These are phyloP conservation scores for Incurvaria masculella DNA, from an alignment of 2,888 invertebrate genomes.

Conservation along the genomic window DNA sequence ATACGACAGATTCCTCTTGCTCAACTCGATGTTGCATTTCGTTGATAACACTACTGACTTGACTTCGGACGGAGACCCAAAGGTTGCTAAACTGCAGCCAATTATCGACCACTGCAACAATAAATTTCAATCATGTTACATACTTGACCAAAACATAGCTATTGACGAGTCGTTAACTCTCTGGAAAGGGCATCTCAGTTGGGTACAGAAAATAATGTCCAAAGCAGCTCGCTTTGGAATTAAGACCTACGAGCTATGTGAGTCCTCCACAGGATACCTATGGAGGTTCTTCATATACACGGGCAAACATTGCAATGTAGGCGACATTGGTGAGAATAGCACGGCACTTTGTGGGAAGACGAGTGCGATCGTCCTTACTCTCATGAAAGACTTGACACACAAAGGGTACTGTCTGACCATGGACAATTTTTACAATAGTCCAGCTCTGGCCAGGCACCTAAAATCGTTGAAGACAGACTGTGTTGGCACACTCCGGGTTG, in stretches of 20 bases:
- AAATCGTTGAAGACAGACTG: conserved; percentile 5
- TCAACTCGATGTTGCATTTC: too few relatives aligned
- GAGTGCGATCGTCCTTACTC: too few relatives aligned
- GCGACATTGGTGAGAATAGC: background rate
- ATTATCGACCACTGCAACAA: conserved; percentile 1
- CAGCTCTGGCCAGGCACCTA: conserved; percentile 8
- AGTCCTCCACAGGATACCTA: conserved; percentile 4
- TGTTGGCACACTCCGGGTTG: conserved; percentile 1
- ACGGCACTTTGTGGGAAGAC: too few relatives aligned
- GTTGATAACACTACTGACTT: too few relatives aligned
- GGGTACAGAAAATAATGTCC: conserved; percentile 3
- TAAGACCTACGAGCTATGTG: conserved; percentile 6
- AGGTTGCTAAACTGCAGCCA: too few relatives aligned
- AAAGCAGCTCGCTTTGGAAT: conserved; percentile 4
- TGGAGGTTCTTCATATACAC: conserved; percentile 4
- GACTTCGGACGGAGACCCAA: too few relatives aligned
- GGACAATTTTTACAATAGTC: conserved; percentile 16
- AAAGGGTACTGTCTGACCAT: conserved; percentile 11
- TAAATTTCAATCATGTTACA: conserved; percentile 2
- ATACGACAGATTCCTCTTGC: too few relatives aligned
- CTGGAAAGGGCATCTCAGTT: conserved; percentile 1
- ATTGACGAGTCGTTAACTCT: conserved; percentile 5
- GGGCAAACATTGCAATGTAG: too few relatives aligned
- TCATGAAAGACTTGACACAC: background rate
- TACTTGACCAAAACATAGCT: background rate